Evolutionary conservation across 2,113 vertebrate species (phyloP).

Genomic region (Mesocricetus auratus): DNA sequence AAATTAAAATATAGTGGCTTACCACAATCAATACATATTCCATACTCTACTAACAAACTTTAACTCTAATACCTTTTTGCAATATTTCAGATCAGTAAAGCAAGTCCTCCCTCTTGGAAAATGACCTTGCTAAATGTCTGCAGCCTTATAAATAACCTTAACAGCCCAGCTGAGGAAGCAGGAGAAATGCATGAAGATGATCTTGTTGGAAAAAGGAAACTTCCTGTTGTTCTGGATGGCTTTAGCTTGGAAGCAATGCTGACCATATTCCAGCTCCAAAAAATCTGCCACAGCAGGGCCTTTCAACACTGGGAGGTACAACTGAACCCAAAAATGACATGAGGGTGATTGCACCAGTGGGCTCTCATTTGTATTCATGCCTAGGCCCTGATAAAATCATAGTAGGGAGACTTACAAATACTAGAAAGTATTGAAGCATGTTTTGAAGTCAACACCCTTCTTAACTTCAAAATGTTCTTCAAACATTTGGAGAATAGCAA

Average conservation of each 20-base stretch:
- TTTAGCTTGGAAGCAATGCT: constrained; percentile 90
- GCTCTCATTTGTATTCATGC: neutral
- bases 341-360: neutral
- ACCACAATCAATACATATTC: neutral
- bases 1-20: neutral
- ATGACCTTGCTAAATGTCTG: constrained; percentile 93
- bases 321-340: neutral
- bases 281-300: constrained; percentile 91
- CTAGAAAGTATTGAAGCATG: constrained; percentile 16
- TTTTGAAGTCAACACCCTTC: constrained; percentile 11
- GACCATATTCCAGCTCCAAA: constrained; percentile 91
- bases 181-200: constrained; percentile 87
- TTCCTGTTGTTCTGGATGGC: constrained; percentile 85
- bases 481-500: constrained; percentile 55
- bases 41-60: neutral
- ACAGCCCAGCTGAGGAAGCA: constrained; percentile 83
- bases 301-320: constrained; percentile 94
- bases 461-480: constrained; percentile 33
- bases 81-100: constrained; percentile 87
- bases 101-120: constrained; percentile 93
- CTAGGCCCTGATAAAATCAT: neutral
- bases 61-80: constrained; percentile 18
- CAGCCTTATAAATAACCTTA: constrained; percentile 88
- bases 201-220: constrained; percentile 85
- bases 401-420: constrained; percentile 24